Evolutionary conservation across 2,888 invertebrate genomes (phyloP), one percentile per base, ranked within the genome.

Genomic region (Serripes groenlandicus): DNA sequence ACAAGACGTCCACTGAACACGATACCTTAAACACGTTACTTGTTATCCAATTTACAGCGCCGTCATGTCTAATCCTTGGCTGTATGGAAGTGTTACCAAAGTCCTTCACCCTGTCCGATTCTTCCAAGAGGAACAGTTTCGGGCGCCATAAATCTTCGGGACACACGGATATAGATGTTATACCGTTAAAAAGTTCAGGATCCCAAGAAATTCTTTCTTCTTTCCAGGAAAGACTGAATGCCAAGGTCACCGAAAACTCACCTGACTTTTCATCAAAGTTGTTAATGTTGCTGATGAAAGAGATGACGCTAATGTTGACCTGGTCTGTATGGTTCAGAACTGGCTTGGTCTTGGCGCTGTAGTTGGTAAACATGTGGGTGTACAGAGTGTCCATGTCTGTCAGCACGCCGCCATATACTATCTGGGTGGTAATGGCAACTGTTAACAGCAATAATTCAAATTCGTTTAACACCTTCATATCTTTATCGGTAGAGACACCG

Each of bases 201-300:
- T 69, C 30, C 69, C 85, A 85, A 4, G 18, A 34, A 26, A 85
- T 28, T 1, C 81, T n/a, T 23, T 75, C 35, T 15, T 82, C 85
- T 7, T 3, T 30, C 82, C 82, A 82, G 5, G 1, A 0, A 2
- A 82, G 15, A 3, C 11, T 9, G 26, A 82, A 77, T 15, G 52
- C 2, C 23, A 73, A n/a, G 5, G 71, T 56, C 7, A 80, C n/a
- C 9, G 42, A 64, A 32, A 85, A n/a, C 69, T 73, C 75, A 0
- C 85, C 82, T 0, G 84, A 78, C 11, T 78, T 54, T 69, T 85
- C 84, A 42, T 85, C 76, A 62, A 85, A 85, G 7, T 72, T 54
- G n/a, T 81, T 85, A 3, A 85, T 28, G n/a, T 70, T 81, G 0
- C 49, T 52, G 18, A 69, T 32, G 49, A 52, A 32, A 69, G 52